phyloP scores from a whole-genome alignment of 2,113 vertebrate species.

The Zootoca vivipara region DNA sequence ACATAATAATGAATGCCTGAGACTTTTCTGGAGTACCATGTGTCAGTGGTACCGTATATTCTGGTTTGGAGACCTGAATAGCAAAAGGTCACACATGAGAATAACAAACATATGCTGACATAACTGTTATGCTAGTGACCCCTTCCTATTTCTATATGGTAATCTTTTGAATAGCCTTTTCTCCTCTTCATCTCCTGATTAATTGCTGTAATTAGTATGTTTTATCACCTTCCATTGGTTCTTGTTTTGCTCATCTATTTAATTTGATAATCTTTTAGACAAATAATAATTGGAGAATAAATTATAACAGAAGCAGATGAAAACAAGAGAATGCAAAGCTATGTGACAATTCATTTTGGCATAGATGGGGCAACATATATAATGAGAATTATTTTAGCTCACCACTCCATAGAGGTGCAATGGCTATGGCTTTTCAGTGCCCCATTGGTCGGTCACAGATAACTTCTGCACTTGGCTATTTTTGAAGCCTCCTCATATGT shows the following conservation, averaged over 20 bases:
- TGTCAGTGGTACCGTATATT: background rate
- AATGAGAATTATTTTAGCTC: background rate
- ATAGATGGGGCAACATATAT: fast-evolving
- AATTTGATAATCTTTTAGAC: background rate
- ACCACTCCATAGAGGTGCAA: background rate
- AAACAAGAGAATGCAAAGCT: background rate
- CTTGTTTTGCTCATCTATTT: background rate
- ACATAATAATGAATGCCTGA: background rate
- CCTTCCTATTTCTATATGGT: fast-evolving
- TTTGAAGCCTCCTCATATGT: background rate
- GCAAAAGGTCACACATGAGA: background rate
- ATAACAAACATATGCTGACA: background rate
- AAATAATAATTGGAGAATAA: fast-evolving
- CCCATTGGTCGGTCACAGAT: background rate
- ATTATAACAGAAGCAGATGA: background rate
- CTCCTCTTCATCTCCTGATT: fast-evolving
- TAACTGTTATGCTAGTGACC: background rate
- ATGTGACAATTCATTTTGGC: background rate
- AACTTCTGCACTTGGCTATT: background rate
- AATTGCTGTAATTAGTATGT: background rate
- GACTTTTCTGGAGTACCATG: background rate
- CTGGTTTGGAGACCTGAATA: background rate
- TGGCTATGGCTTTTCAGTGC: background rate
- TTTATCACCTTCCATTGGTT: slow-evolving; percentile 36
- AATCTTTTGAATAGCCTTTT: background rate